phyloP scores from a whole-genome alignment of 2,888 invertebrate genomes.

The Hirtodrosophila trivittata region DNA sequence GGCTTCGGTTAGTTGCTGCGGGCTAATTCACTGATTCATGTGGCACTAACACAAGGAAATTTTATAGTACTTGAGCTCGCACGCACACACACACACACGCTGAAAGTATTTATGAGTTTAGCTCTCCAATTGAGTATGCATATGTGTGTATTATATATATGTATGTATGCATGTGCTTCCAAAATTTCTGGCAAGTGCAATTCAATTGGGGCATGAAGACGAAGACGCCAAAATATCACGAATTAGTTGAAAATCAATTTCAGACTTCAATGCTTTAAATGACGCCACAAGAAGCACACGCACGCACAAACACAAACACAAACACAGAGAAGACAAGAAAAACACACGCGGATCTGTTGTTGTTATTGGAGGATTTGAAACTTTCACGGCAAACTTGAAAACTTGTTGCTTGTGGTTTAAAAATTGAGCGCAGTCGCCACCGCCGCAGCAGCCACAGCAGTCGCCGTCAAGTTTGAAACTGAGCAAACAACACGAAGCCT shows the following conservation, averaged over 20 bases:
- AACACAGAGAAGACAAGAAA: not conserved
- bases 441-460: slow-evolving; percentile 28
- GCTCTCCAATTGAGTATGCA: not conserved
- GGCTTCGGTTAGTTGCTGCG: no score
- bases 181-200: slow-evolving; percentile 40
- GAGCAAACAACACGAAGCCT: slow-evolving; percentile 22
- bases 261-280: slow-evolving; percentile 13
- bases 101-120: slow-evolving; percentile 3
- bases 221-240: slow-evolving; percentile 25
- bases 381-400: slow-evolving; percentile 50
- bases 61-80: no score
- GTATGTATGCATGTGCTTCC: slow-evolving; percentile 1
- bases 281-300: slow-evolving; percentile 10
- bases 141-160: not conserved
- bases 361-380: slow-evolving; percentile 41
- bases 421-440: slow-evolving; percentile 39
- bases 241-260: slow-evolving; percentile 31
- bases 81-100: no score
- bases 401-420: slow-evolving; percentile 42
- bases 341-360: slow-evolving; percentile 23
- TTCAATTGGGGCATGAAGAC: slow-evolving; percentile 38
- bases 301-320: slow-evolving; percentile 2
- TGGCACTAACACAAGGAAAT: not conserved
- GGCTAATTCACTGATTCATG: slow-evolving; percentile 7
- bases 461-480: slow-evolving; percentile 54